Base-by-base conservation (phyloP, 2,888 invertebrate genomes). In the Drosophila merina region DNA sequence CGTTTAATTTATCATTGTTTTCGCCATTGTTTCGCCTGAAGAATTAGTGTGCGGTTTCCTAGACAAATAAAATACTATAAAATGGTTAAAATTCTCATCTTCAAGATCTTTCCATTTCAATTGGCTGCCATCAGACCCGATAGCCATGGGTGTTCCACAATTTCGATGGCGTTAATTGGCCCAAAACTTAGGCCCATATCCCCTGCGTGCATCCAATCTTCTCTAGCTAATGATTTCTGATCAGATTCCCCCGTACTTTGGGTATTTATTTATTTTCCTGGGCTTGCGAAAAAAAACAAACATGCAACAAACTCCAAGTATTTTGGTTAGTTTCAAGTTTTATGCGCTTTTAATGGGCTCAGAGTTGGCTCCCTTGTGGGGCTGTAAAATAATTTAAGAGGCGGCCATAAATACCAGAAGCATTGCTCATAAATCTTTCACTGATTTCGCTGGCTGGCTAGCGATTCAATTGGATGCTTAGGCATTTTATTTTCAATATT, bases 361-460 rank as follows among this genome's bases (percentile, higher is more conserved):
- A 3, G 49, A 14, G 33, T 28, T 33, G 14, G 57, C 40, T 54
- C 40, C 50, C 63, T 57, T 57, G 69, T 59, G 60, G 57, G 59
- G 57, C 72, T 72, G 70, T 68, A 73, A 73, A 80, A 79, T 77
- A 77, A 77, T 72, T 77, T 67, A 81, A 69, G 79, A 72, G 86
- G 49, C 57, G 67, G 56, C 78, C 82, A 67, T 83, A 86, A 85
- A 86, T 83, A 86, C 72, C 72, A 51, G 44, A 38, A 70, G 62
- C 76, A 75, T 77, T 70, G 74, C 72, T 81, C 89, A 89, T 90
- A 90, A 90, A 90, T 90, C 89, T 90, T 79, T 90, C 90, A 89
- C 70, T 87, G 76, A 80, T 86, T 86, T 38, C 79, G 83, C 77
- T 80, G 74, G 80, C 84, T 75, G 76, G 74, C 84, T 75, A 75